Conservation (phyloP, 2,888 invertebrate species). For the Zootermopsis nevadensis region DNA sequence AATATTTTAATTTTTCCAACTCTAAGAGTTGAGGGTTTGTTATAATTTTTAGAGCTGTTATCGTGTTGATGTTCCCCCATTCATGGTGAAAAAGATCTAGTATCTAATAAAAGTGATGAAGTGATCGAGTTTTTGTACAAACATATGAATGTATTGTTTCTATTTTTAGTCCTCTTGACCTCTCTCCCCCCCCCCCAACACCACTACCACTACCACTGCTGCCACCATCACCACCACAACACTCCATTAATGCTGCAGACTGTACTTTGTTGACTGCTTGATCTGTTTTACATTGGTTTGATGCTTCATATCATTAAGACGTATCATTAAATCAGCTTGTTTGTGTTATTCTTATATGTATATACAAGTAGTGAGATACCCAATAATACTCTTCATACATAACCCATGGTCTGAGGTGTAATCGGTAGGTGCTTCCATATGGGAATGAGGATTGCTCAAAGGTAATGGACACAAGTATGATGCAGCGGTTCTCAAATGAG, state of each 20-base stretch:
- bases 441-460: constrained; percentile 52
- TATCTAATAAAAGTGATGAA: background rate
- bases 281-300: background rate
- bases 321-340: constrained; percentile 1
- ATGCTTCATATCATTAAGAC: no score
- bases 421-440: constrained; percentile 52
- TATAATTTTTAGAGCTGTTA: constrained; percentile 30
- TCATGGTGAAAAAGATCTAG: background rate
- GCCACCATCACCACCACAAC: no score
- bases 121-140: background rate
- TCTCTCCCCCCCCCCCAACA: background rate
- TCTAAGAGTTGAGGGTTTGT: constrained; percentile 38
- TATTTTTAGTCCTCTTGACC: background rate
- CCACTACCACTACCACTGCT: no score
- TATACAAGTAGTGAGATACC: constrained; percentile 44
- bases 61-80: background rate
- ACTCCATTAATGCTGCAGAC: background rate
- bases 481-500: constrained; percentile 10
- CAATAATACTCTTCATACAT: constrained; percentile 49
- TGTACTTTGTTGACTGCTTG: constrained; percentile 19
- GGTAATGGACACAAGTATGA: constrained; percentile 46
- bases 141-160: constrained; percentile 2
- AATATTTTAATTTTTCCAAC: constrained; percentile 10
- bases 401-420: constrained; percentile 47
- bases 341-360: constrained; percentile 47